Conservation (phyloP, 2,888 invertebrate species). For the Xanthorhoe designata region DNA sequence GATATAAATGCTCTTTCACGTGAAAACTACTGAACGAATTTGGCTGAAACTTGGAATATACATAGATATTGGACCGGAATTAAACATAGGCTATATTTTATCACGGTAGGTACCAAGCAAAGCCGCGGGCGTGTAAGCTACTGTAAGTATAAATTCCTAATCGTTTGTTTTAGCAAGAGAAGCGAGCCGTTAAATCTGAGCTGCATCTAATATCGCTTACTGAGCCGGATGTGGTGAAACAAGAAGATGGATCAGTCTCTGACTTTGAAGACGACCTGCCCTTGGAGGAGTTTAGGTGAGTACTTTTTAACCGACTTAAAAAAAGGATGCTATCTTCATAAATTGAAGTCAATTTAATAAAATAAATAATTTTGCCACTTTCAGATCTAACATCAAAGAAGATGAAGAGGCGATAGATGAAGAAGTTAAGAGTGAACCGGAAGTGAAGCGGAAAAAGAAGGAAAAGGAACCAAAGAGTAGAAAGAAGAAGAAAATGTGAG, state of each 20-base stretch:
- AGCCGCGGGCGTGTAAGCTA: too few relatives aligned
- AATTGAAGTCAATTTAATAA: too few relatives aligned
- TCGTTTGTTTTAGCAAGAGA: constrained; percentile 65
- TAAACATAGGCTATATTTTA: too few relatives aligned
- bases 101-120: too few relatives aligned
- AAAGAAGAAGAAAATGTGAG: constrained; percentile 49
- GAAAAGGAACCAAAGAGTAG: constrained; percentile 51
- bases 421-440: constrained; percentile 39
- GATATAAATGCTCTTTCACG: too few relatives aligned
- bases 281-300: constrained; percentile 65
- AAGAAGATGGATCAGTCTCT: constrained; percentile 50
- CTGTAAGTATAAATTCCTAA: too few relatives aligned
- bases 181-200: constrained; percentile 41
- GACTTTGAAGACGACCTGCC: constrained; percentile 70
- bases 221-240: constrained; percentile 45
- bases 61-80: too few relatives aligned
- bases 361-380: too few relatives aligned
- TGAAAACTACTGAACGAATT: too few relatives aligned
- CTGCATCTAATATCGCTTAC: constrained; percentile 41
- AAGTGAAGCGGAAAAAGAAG: constrained; percentile 52
- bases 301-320: too few relatives aligned
- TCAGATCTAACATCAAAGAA: constrained; percentile 26
- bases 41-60: too few relatives aligned
- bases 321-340: too few relatives aligned
- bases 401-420: constrained; percentile 13